These are phyloP conservation scores for Agonopterix subpropinquella DNA, from an alignment of 2,888 invertebrate species.

Conservation along the genomic window DNA sequence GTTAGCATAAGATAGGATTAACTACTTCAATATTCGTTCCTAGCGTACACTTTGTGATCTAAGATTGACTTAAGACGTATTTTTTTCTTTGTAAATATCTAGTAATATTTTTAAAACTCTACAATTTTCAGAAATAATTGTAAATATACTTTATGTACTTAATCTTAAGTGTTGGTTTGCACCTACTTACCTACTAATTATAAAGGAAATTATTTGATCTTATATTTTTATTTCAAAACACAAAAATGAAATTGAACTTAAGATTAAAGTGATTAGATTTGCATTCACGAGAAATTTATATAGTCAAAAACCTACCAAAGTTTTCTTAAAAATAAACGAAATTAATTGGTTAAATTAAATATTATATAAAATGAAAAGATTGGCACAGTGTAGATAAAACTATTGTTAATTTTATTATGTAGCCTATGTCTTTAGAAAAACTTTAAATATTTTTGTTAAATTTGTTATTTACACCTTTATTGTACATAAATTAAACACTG, in stretches of 20 bases:
- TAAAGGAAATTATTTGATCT: not conserved
- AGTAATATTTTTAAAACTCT: constrained; percentile 7
- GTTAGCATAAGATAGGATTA: constrained; percentile 11
- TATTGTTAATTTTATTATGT: constrained; percentile 15
- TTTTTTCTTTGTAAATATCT: constrained; percentile 21
- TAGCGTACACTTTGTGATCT: constrained; percentile 35
- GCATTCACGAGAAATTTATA: not conserved
- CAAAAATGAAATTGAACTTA: not conserved
- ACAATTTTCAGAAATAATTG: constrained; percentile 9
- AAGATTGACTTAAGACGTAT: constrained; percentile 32
- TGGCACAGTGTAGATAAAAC: constrained; percentile 16
- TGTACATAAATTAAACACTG: constrained; percentile 42
- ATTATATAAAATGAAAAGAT: constrained; percentile 13
- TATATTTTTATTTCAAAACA: constrained; percentile 8
- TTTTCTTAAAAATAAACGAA: constrained; percentile 15
- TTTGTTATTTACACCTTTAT: constrained; percentile 48
- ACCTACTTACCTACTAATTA: constrained; percentile 1
- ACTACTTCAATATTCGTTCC: constrained; percentile 36
- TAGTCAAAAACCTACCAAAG: constrained; percentile 24
- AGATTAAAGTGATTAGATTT: not conserved
- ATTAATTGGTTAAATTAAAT: constrained; percentile 10
- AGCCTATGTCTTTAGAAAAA: constrained; percentile 23
- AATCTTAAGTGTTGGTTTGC: constrained; percentile 11
- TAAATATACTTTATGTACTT: constrained; percentile 15
- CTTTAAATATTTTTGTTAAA: constrained; percentile 34